Percentiles rank a stretch among this genome's conserved stretches.
phyloP scores from a whole-genome alignment of 2,113 vertebrate species.

The Lasiurus cinereus region DNA sequence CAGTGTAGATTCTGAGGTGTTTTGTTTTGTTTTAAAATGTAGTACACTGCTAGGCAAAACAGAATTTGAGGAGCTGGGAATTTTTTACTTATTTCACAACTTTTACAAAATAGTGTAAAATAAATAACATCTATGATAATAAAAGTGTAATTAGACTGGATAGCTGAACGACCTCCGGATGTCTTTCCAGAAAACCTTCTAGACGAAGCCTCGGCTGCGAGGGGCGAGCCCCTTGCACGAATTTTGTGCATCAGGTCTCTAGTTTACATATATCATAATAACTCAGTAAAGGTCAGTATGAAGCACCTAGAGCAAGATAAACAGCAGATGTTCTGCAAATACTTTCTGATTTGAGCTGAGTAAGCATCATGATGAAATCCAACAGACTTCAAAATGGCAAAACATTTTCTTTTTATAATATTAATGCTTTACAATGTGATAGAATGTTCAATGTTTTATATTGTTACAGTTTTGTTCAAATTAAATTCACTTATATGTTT shows the following conservation, averaged over 20 bases:
- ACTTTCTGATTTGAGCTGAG: conserved; percentile 54
- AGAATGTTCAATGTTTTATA: conserved; percentile 27
- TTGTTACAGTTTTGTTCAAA: neutral
- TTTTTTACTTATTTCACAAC: neutral
- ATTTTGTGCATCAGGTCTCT: too few relatives aligned
- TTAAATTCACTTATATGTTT: conserved; percentile 21
- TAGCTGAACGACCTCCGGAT: too few relatives aligned
- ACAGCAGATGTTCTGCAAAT: neutral
- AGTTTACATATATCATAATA: neutral
- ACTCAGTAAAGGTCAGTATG: neutral
- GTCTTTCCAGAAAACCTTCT: too few relatives aligned
- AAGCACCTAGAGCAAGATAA: neutral
- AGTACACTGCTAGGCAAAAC: neutral
- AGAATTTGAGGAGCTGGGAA: neutral
- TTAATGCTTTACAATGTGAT: neutral
- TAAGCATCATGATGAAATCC: conserved; percentile 31
- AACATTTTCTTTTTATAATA: conserved; percentile 22
- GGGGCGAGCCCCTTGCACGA: too few relatives aligned
- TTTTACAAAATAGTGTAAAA: conserved; percentile 58
- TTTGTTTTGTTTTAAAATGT: neutral
- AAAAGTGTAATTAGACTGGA: too few relatives aligned
- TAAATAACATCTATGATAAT: conserved; percentile 2
- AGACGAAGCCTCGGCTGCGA: too few relatives aligned
- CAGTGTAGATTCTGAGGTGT: neutral
- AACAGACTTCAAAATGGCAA: conserved; percentile 47